Base-by-base conservation (phyloP, 2,113 vertebrate species). In the Onychostoma macrolepis region DNA sequence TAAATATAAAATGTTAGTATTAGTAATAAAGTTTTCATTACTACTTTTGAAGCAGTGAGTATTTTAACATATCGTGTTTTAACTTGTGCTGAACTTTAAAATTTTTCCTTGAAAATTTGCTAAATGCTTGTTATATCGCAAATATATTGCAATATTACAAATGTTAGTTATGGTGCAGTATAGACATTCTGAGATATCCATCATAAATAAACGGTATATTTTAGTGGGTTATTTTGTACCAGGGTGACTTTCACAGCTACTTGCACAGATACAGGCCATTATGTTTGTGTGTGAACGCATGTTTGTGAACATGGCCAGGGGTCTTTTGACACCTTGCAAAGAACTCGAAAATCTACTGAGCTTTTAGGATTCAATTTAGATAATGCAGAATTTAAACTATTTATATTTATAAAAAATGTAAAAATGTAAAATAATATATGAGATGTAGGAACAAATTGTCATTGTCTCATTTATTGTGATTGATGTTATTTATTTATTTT, bases 211-310 rank as follows among this genome's bases (percentile, higher is more conserved):
- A n/a, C 69, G 17, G 50, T 67, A 48, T 58, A 21, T 80, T 79
- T 84, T 56, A 43, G 56, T 53, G 50, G 78, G 75, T 84, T 38
- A 82, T 83, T 89, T 87, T 86, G 36, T 75, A 84, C 85, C 19
- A 5, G 45, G 26, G 36, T 48, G 48, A 69, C 65, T 69, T 88
- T 84, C 74, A 26, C 45, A 83, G 50, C 50, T 86, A 79, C 58
- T 36, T 67, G 74, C 75, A 65, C 71, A 69, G 69, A 43, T 78
- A 38, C 36, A 67, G 56, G 53, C 41, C 77, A 80, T 15, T 19
- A 21, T 28, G 24, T 77, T n/a, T 83, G 43, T 83, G 41, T 83
- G 56, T 53, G 71, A 65, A 69, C 8, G 56, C 65, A 61, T 67
- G 74, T 50, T 30, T 75, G 19, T 67, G 56, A 48, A 71, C 1